Percentiles rank a stretch among this genome's conserved stretches.
phyloP scores from a whole-genome alignment of 2,888 invertebrate species.

The Alitta virens region DNA sequence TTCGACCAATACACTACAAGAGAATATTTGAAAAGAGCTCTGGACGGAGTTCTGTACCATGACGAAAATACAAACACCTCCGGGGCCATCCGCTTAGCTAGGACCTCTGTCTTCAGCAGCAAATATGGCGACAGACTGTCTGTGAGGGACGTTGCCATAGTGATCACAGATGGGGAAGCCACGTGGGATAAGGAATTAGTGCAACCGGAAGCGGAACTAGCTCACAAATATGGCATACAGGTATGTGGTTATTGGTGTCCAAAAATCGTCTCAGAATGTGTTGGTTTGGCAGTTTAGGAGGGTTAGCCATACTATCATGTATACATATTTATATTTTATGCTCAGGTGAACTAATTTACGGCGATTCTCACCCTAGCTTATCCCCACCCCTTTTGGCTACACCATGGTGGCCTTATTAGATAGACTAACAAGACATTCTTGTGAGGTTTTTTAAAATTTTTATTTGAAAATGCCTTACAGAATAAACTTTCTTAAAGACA shows the following conservation, averaged over 20 bases:
- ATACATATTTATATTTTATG: too few species aligned
- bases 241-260: neutral
- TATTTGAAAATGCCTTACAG: too few species aligned
- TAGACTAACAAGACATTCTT: too few species aligned
- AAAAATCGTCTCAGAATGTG: too few species aligned
- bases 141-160: conserved; percentile 27
- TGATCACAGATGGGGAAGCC: conserved; percentile 28
- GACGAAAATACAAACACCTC: conserved; percentile 15
- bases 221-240: conserved; percentile 33
- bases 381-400: too few species aligned
- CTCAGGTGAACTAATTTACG: too few species aligned
- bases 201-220: conserved; percentile 12
- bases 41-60: neutral
- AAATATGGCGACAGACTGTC: neutral
- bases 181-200: conserved; percentile 15
- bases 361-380: too few species aligned
- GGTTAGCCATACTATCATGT: too few species aligned
- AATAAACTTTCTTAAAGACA: too few species aligned
- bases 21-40: neutral
- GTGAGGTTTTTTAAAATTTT: too few species aligned
- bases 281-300: too few species aligned
- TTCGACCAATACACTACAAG: neutral
- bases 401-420: too few species aligned
- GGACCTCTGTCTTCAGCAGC: neutral
- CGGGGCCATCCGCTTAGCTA: conserved; percentile 3